Base-by-base conservation (phyloP, 2,113 vertebrate species). In the Seriola rivoliana region DNA sequence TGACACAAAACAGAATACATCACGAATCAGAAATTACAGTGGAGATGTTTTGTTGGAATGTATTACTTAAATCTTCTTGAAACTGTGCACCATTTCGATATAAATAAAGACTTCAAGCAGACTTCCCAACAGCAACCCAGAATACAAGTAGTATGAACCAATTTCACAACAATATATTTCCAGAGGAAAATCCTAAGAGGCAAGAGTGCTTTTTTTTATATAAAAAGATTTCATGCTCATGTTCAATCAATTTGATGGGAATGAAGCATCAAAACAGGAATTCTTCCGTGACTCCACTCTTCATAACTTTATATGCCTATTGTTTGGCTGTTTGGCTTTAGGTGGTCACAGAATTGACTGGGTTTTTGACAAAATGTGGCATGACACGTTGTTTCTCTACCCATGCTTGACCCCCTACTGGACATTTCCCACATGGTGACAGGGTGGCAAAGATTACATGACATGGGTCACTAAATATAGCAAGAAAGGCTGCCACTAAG, bases 361-460 rank as follows among this genome's bases (percentile, higher is more conserved):
- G 19, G 54, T 23, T 71, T 79, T 65, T 64, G 70, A 86, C 66
- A 42, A 74, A 84, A 92, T 80, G 13, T 46, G 58, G 57, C 42
- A 1, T 66, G 84, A 84, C 84, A 82, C 65, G 11, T 17, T 69
- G 71, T 57, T 82, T 78, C 78, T 91, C 62, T 58, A 13, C 72
- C 73, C 75, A 65, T 44, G 85, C 75, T 80, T 90, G 75, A 89
- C 83, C 90, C 88, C 86, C 88, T 71, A 46, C 78, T 52, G 78
- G 82, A 90, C 85, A 59, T 76, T 77, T 90, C 77, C 46, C 75
- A 90, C 69, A 66, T 25, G 64, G 63, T 88, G 88, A 91, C 88
- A 89, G 81, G 79, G 76, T 64, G 78, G 82, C 77, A 80, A 76
- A 92, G 42, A 90, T 82, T 78, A 92, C 65, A 91, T 64, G 84